Evolutionary conservation across 2,113 vertebrate species (phyloP).

Genomic region (Trematocara nigrifrons): DNA sequence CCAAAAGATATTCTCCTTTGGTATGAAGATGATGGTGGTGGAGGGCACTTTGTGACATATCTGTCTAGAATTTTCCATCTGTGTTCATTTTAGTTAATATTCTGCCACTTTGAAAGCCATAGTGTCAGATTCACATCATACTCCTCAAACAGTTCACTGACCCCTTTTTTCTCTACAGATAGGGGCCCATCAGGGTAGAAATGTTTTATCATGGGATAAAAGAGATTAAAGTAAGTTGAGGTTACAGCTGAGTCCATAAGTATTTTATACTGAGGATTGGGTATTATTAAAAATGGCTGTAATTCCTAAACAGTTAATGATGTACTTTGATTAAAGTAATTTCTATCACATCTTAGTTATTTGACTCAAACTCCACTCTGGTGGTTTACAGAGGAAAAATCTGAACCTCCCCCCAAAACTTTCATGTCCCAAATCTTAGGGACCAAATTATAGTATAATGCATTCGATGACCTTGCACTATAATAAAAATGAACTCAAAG

Average conservation of each 20-base stretch:
- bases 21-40: not conserved
- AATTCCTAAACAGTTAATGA: not conserved
- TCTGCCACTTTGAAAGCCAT: not conserved
- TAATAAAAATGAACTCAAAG: not conserved
- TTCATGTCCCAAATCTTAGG: not conserved
- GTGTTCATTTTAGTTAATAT: not conserved
- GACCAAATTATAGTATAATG: not conserved
- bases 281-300: accelerated
- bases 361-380: not conserved
- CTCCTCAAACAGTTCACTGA: not conserved
- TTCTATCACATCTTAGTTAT: not conserved
- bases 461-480: not conserved
- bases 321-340: not conserved
- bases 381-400: not conserved
- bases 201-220: not conserved
- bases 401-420: not conserved
- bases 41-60: not conserved
- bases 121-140: not conserved
- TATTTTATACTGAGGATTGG: not conserved
- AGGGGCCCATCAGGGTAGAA: not conserved
- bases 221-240: not conserved
- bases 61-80: not conserved
- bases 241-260: not conserved
- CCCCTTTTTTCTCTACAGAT: not conserved
- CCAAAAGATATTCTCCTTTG: not conserved